phyloP scores from a whole-genome alignment of 1,140 invertebrate species.

The Bombus picipes region DNA sequence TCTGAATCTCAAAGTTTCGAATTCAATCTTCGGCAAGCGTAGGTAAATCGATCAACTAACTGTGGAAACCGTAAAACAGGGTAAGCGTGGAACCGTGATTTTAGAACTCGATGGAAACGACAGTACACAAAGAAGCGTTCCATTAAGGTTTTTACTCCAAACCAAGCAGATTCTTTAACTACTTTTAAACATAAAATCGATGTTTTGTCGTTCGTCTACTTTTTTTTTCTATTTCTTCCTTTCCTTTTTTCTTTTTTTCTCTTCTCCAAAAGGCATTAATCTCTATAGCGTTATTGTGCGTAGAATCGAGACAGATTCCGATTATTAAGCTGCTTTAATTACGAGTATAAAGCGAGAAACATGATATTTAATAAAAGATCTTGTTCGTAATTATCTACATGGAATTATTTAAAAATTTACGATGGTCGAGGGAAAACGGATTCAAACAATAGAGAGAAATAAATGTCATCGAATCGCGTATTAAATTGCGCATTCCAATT shows the following conservation, averaged over 20 bases:
- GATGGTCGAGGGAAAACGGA: too few species aligned
- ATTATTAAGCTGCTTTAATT: neutral
- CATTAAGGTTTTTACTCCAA: neutral
- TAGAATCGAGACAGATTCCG: neutral
- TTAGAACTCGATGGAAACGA: too few species aligned
- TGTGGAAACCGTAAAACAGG: neutral
- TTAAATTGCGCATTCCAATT: neutral
- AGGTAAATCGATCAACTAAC: constrained; percentile 1
- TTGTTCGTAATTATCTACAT: too few species aligned
- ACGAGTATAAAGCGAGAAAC: neutral
- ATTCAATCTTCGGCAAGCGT: constrained; percentile 24
- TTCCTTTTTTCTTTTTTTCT: neutral
- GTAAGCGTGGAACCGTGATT: neutral
- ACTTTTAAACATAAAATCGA: neutral
- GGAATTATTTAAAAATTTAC: too few species aligned
- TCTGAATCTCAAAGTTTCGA: constrained; percentile 16
- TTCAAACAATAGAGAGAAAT: neutral
- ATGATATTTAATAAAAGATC: too few species aligned
- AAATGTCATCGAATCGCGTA: neutral
- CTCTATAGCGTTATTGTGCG: neutral
- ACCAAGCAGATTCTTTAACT: neutral
- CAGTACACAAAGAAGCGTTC: neutral
- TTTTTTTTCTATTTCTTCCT: neutral
- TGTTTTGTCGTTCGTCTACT: neutral
- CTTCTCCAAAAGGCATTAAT: neutral